Evolutionary conservation across 2,888 invertebrate genomes (phyloP).

Genomic region (Timema cristinae): DNA sequence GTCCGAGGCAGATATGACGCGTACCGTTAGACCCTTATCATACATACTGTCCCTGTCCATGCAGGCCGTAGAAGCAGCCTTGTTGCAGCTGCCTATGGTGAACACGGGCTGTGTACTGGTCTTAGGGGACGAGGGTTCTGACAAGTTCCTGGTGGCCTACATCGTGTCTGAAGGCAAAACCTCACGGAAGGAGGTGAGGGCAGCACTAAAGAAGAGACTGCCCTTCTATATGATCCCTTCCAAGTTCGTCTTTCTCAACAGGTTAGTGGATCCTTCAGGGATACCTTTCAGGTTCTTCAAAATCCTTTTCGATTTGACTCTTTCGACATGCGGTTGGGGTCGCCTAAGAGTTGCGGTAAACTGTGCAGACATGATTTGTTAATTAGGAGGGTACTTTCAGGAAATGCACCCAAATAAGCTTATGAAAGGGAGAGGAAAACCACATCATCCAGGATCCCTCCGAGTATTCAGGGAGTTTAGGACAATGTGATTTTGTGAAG

Average conservation of each 20-base stretch:
- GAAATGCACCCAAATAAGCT: no score
- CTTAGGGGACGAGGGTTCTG: constrained; percentile 35
- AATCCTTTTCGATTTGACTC: no score
- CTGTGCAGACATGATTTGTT: no score
- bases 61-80: constrained; percentile 36
- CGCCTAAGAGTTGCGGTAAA: no score
- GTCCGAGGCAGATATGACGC: neutral
- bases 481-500: no score
- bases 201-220: constrained; percentile 33
- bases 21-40: neutral
- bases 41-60: constrained; percentile 15
- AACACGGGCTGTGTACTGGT: constrained; percentile 33
- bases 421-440: no score
- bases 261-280: constrained; percentile 26
- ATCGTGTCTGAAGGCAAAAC: constrained; percentile 31
- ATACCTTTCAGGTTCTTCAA: no score
- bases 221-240: constrained; percentile 38
- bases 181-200: constrained; percentile 30
- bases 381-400: no score
- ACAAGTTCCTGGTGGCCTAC: constrained; percentile 36
- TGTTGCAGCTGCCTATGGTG: constrained; percentile 33
- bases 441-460: no score
- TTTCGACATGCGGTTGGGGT: no score
- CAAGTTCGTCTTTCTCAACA: constrained; percentile 34
- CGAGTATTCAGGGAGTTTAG: no score